Conservation (phyloP, 2,888 invertebrate genomes). For the Dicyrtoma fusca region DNA sequence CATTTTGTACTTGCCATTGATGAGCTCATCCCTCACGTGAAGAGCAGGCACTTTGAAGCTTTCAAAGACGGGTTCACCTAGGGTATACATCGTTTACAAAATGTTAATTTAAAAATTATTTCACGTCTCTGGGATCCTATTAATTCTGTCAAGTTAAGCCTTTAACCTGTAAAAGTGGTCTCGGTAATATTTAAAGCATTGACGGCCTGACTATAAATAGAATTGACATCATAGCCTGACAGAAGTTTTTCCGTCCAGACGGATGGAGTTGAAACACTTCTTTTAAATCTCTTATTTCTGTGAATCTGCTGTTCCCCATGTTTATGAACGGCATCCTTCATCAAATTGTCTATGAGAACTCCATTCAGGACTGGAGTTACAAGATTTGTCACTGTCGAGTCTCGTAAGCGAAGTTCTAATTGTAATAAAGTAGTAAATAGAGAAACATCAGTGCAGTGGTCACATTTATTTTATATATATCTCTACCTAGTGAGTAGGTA, state of each 20-base stretch:
- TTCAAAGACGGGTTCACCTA: conserved; percentile 11
- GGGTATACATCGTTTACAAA: too few species aligned
- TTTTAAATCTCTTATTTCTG: conserved; percentile 16
- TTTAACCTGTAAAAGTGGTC: conserved; percentile 1
- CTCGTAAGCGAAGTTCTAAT: not conserved
- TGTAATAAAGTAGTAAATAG: too few species aligned
- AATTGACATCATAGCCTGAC: conserved; percentile 32
- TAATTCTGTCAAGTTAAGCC: not conserved
- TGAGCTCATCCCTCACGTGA: not conserved
- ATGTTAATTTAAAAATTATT: too few species aligned
- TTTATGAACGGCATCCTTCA: conserved; percentile 10
- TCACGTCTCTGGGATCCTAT: too few species aligned
- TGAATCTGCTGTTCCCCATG: not conserved
- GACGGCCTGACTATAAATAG: conserved; percentile 38
- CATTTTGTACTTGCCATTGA: conserved; percentile 11
- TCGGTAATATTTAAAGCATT: conserved; percentile 8
- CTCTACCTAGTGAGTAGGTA: too few species aligned
- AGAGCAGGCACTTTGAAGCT: not conserved
- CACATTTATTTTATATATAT: too few species aligned
- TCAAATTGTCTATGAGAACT: conserved; percentile 10
- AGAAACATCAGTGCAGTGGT: too few species aligned
- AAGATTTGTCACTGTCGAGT: conserved; percentile 2
- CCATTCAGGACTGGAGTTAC: conserved; percentile 29
- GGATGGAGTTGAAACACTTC: not conserved
- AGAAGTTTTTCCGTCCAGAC: not conserved